Percentiles rank a stretch among this genome's conserved stretches.
These are phyloP conservation scores for Novumbra hubbsi DNA, from an alignment of 2,797 vertebrate species.

Conservation along the genomic window DNA sequence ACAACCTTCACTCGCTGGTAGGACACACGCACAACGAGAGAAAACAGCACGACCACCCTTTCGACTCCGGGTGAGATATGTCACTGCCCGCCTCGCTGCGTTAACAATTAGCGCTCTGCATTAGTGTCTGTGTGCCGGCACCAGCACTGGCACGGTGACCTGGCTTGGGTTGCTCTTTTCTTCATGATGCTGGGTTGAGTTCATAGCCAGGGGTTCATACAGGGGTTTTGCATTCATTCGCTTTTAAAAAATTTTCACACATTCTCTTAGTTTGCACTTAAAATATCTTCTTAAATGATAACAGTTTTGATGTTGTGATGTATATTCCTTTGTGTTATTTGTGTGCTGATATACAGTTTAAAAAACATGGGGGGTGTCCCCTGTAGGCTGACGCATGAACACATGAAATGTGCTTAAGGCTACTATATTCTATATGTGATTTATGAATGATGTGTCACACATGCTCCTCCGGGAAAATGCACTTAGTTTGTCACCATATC, in stretches of 20 bases:
- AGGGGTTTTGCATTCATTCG: neutral
- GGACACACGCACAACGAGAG: constrained; percentile 58
- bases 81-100: neutral
- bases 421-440: neutral
- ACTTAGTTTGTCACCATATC: neutral
- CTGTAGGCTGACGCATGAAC: neutral
- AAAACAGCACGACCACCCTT: constrained; percentile 62
- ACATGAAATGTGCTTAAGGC: neutral
- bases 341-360: neutral
- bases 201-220: neutral
- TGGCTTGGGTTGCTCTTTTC: neutral
- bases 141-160: neutral
- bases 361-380: neutral
- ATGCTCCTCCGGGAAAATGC: neutral
- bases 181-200: neutral
- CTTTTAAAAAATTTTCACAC: neutral
- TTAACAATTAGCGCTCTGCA: neutral
- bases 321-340: neutral
- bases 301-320: neutral
- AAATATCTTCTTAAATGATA: neutral
- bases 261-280: neutral
- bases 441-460: neutral
- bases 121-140: neutral
- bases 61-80: constrained; percentile 70
- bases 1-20: constrained; percentile 35